Conservation (phyloP, 2,797 vertebrate species). For the Lutjanus campechanus region DNA sequence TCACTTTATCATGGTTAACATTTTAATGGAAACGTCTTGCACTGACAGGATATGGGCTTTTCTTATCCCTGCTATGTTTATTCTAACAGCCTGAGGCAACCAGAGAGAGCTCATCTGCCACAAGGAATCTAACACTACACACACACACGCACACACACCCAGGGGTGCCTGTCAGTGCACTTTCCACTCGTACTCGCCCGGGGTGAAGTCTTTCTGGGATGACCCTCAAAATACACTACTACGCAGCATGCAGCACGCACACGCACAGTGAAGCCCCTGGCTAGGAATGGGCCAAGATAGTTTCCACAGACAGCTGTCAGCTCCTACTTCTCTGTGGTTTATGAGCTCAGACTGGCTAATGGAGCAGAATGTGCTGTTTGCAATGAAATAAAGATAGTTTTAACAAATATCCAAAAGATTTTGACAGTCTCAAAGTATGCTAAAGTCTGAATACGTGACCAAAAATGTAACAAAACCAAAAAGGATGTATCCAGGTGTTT, state of each 20-base stretch:
- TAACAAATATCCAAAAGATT: background rate
- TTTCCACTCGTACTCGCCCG: constrained; percentile 55
- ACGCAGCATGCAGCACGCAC: constrained; percentile 59
- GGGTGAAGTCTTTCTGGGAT: constrained; percentile 67
- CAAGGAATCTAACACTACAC: constrained; percentile 64
- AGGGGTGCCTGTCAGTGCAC: constrained; percentile 71
- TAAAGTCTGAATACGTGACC: background rate
- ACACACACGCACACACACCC: constrained; percentile 51
- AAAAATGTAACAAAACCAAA: constrained; percentile 11
- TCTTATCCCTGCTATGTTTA: constrained; percentile 72
- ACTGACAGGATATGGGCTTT: constrained; percentile 62
- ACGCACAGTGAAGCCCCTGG: constrained; percentile 52
- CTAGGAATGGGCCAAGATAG: constrained; percentile 53
- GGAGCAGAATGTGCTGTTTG: constrained; percentile 12
- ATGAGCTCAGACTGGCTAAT: constrained; percentile 32
- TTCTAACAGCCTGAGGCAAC: constrained; percentile 57
- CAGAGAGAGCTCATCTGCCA: constrained; percentile 76
- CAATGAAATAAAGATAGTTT: constrained; percentile 33
- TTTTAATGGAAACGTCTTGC: constrained; percentile 60
- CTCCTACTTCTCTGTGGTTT: constrained; percentile 32
- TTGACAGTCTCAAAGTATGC: background rate
- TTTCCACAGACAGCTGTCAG: constrained; percentile 75
- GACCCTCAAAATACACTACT: constrained; percentile 76
- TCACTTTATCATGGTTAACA: constrained; percentile 45
- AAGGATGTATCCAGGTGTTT: background rate